Conservation (phyloP, 1,140 invertebrate genomes). For the Elymnias hypermnestra region DNA sequence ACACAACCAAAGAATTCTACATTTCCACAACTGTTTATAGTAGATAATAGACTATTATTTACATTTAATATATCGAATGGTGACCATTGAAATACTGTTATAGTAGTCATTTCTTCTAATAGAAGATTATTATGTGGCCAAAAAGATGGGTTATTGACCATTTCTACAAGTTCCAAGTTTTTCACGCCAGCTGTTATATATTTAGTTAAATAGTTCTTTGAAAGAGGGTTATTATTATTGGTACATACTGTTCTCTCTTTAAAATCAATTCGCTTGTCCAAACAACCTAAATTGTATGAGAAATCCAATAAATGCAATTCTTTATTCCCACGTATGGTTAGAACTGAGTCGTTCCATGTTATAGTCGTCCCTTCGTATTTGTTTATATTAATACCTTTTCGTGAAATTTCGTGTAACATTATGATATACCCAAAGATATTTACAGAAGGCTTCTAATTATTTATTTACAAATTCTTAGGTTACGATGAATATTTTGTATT, state of each 20-base stretch:
- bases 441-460: background rate
- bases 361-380: conserved; percentile 40
- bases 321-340: conserved; percentile 35
- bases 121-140: conserved; percentile 49
- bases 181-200: conserved; percentile 32
- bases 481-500: background rate
- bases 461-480: background rate
- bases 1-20: conserved; percentile 35
- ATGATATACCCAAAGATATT: background rate
- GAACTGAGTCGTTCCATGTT: conserved; percentile 35
- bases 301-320: conserved; percentile 42
- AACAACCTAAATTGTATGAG: conserved; percentile 39
- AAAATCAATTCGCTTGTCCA: conserved; percentile 50
- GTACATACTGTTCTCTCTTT: conserved; percentile 27
- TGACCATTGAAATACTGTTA: conserved; percentile 38
- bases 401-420: conserved; percentile 36
- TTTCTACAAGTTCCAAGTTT: conserved; percentile 45
- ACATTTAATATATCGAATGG: conserved; percentile 34
- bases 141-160: conserved; percentile 43
- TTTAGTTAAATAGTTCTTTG: conserved; percentile 28
- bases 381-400: conserved; percentile 31
- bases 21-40: conserved; percentile 52
- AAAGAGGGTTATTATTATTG: conserved; percentile 36
- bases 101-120: conserved; percentile 34
- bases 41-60: conserved; percentile 35